Base-by-base conservation (phyloP, 2,888 invertebrate species). In the Fragum whitleyi region DNA sequence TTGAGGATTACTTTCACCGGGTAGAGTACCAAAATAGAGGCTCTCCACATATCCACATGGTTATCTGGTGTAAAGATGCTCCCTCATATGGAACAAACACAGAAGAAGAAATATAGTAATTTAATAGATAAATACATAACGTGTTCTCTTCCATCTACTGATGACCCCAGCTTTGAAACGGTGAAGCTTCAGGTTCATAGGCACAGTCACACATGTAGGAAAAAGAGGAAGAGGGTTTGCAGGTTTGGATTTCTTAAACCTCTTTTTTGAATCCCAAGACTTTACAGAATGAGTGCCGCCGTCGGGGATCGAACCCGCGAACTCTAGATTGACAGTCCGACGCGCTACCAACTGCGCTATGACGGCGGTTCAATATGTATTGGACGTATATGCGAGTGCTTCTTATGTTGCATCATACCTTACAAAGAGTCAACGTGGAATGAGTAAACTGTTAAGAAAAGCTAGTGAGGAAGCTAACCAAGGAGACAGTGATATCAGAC, bases 321-420 rank as follows among this genome's bases (percentile, higher is more conserved):
- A n/a, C n/a, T n/a, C n/a, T n/a, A n/a, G n/a, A n/a, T n/a, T n/a
- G n/a, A n/a, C n/a, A n/a, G n/a, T n/a, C n/a, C n/a, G n/a, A n/a
- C n/a, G n/a, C n/a, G n/a, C n/a, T n/a, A n/a, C n/a, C n/a, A n/a
- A n/a, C 79, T 32, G 70, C 32, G 85, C 87, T 23, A 87, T 87
- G 62, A 82, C 85, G 59, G 86, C 85, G 53, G 69, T 86, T 21
- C 85, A 87, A 23, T 84, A 47, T 70, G 77, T 84, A 14, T 32
- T 86, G 7, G 86, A 86, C 67, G 57, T 78, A 51, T 86, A 82
- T 77, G 74, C 86, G 14, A 84, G 83, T 81, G 86, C 72, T n/a
- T 29, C 57, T 16, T 87, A 86, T 57, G 82, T 87, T 59, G 86
- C 85, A 2, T 68, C 78, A 9, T 86, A 84, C 71, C 81, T 86